These are phyloP conservation scores for Setipinna tenuifilis DNA, from an alignment of 2,797 vertebrate genomes.

Conservation along the genomic window DNA sequence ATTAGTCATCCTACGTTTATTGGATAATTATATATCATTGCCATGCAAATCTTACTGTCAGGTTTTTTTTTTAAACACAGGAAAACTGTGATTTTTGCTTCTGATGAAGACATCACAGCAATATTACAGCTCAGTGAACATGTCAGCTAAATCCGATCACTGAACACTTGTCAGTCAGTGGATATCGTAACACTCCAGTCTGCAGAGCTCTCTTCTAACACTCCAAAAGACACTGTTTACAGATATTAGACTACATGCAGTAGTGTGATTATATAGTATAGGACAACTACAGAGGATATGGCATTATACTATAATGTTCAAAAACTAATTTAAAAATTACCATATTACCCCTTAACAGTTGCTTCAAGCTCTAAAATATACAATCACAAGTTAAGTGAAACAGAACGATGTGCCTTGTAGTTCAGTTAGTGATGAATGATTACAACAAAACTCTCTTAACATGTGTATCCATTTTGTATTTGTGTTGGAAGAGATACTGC, in stretches of 20 bases:
- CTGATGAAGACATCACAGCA: not conserved
- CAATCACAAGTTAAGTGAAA: slow-evolving; percentile 8
- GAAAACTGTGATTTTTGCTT: not conserved
- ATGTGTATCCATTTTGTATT: not conserved
- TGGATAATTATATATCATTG: slow-evolving; percentile 3
- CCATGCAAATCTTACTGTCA: not conserved
- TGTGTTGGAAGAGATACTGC: not conserved
- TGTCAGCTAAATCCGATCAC: not conserved
- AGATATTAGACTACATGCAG: not conserved
- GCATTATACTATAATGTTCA: not conserved
- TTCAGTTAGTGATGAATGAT: not conserved
- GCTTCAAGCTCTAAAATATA: not conserved
- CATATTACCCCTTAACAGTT: not conserved
- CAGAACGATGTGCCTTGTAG: slow-evolving; percentile 19
- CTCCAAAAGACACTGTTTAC: not conserved
- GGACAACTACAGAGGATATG: not conserved
- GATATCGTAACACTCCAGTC: not conserved
- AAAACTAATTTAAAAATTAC: not conserved
- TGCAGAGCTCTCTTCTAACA: not conserved
- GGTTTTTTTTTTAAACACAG: not conserved
- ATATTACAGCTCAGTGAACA: slow-evolving; percentile 7
- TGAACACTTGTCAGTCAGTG: not conserved
- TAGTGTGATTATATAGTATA: not conserved
- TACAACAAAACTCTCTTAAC: not conserved
- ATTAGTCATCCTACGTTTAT: not conserved